Percentiles rank a stretch among this genome's conserved stretches.
Evolutionary conservation across 2,888 invertebrate genomes (phyloP).

Genomic region (Neuroscelio doddi): DNA sequence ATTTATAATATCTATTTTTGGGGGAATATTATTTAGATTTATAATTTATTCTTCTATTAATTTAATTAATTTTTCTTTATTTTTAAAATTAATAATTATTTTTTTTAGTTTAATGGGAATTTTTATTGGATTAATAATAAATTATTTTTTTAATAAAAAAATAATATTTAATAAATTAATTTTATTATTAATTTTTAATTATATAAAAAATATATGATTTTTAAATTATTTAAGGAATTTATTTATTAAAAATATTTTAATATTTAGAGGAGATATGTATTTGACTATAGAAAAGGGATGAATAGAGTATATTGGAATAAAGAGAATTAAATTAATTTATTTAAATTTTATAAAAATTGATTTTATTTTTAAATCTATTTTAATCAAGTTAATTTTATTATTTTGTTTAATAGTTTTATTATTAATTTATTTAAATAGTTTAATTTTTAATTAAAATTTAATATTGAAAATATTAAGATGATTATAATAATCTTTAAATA

Average conservation of each 20-base stretch:
- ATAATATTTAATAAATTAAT: neutral
- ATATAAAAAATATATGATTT: slow-evolving; percentile 1
- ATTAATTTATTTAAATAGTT: slow-evolving; percentile 50
- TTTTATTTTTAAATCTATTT: slow-evolving; percentile 70
- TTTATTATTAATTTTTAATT: slow-evolving; percentile 22
- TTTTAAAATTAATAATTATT: slow-evolving; percentile 5
- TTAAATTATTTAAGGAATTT: neutral
- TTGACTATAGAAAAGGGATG: slow-evolving; percentile 1
- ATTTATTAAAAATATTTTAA: slow-evolving; percentile 14
- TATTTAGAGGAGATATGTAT: neutral
- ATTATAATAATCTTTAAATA: slow-evolving; percentile 66
- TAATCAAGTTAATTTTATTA: slow-evolving; percentile 67
- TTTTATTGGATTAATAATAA: neutral
- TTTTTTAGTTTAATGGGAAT: neutral
- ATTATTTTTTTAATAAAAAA: neutral
- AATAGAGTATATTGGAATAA: neutral
- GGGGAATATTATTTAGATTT: slow-evolving; percentile 41
- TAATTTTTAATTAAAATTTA: slow-evolving; percentile 55
- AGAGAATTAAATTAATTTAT: slow-evolving; percentile 15
- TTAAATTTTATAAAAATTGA: slow-evolving; percentile 53
- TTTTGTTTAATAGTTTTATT: slow-evolving; percentile 15
- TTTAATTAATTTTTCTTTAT: slow-evolving; percentile 9
- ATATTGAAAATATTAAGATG: slow-evolving; percentile 24
- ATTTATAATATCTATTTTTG: slow-evolving; percentile 41
- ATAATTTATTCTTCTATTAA: slow-evolving; percentile 27